Base-by-base conservation (phyloP, 1,140 invertebrate genomes). In the Hyposmocoma kahamanoa region DNA sequence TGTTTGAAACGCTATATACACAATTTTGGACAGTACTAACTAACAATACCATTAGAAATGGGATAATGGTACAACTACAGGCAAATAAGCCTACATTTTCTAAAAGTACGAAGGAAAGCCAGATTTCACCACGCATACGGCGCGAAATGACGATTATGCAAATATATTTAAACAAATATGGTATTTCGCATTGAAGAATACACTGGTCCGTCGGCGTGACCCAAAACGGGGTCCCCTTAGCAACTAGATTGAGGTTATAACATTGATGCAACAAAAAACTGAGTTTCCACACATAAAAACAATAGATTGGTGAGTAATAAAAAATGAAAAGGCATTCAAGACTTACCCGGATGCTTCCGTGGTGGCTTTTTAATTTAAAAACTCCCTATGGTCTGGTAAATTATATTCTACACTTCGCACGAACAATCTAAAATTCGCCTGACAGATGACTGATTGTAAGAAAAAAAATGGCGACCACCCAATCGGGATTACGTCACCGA, bases 271-370 rank as follows among this genome's bases (percentile, higher is more conserved):
- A 48, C 41, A 61, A 58, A 63, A 50, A 41, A 48, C 47, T 22
- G n/a, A 24, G 44, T 54, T 56, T 62, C 56, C 39, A 38, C 38
- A 56, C 47, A 53, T 20, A 55, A 50, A 47, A 55, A 42, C 36
- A 49, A 47, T 30, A 50, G 43, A 56, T 52, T n/a, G 32, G 36
- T 18, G 13, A 30, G 44, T 19, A 56, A 50, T 42, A 43, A 43
- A 21, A 45, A 42, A 15, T 18, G 47, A 55, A 55, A 60, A 34
- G 44, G 47, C 41, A 53, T 54, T 61, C 41, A 41, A 41, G 15
- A 73, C 78, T 79, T 59, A 84, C 78, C 81, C 76, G 78, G 76
- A 79, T 79, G 74, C 76, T 74, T 72, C 76, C 77, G 72, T 73
- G 62, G 64, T 59, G 47, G 53, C 53, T 67, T 66, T 68, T 58